phyloP scores from a whole-genome alignment of 1,140 invertebrate genomes.

The Pectinophora gossypiella region DNA sequence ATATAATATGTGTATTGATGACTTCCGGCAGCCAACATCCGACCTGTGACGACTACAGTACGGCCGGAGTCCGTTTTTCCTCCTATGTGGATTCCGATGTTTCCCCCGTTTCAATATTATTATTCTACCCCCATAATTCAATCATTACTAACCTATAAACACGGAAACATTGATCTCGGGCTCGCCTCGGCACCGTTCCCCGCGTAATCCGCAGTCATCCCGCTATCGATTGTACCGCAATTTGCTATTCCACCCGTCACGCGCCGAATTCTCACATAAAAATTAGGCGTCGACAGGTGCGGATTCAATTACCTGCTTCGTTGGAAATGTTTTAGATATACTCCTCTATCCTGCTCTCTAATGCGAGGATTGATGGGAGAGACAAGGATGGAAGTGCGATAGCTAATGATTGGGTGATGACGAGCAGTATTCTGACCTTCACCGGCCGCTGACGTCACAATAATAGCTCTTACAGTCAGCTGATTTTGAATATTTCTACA shows the following conservation, averaged over 20 bases:
- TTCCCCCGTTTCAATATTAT: no score
- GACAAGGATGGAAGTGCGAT: background rate
- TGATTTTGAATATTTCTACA: no score
- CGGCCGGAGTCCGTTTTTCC: no score
- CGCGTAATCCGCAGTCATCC: no score
- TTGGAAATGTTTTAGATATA: background rate
- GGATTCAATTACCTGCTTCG: constrained; percentile 1
- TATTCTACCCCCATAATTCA: no score
- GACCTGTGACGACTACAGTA: no score
- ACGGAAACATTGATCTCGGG: no score
- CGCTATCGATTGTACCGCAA: background rate
- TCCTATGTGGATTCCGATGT: no score
- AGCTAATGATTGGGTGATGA: background rate
- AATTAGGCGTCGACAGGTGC: background rate
- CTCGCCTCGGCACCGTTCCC: no score
- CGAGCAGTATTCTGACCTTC: background rate
- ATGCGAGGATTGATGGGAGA: background rate
- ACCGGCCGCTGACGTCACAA: background rate
- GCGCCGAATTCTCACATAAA: background rate
- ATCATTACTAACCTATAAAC: no score
- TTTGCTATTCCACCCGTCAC: background rate
- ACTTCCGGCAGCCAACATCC: no score
- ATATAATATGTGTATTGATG: no score
- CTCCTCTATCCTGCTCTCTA: background rate
- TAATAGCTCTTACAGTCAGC: background rate